A percentile compares a stretch with the other conserved stretches of the same genome.
Conservation (phyloP, 1,140 invertebrate genomes). For the Chlorops oryzae region DNA sequence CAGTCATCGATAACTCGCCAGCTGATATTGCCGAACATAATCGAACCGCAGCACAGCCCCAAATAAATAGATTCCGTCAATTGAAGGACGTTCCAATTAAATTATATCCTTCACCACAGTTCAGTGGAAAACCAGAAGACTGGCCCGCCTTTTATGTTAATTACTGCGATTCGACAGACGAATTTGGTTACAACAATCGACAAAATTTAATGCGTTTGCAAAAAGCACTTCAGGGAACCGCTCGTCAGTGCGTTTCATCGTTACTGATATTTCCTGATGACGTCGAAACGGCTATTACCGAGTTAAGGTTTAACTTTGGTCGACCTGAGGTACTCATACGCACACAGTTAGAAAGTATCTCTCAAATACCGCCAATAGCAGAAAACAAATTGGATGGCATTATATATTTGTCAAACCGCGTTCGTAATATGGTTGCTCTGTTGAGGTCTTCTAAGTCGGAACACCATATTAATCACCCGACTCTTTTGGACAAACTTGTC, state of each 20-base stretch:
- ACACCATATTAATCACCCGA: no score
- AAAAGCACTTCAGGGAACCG: background rate
- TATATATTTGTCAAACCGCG: no score
- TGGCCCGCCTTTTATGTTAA: conserved; percentile 2
- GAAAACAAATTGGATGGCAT: conserved; percentile 2
- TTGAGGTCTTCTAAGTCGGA: no score
- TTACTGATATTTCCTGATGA: background rate
- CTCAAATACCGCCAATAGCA: background rate
- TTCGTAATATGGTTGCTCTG: no score
- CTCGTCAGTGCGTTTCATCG: background rate
- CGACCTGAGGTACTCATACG: conserved; percentile 3
- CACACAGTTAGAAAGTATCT: background rate
- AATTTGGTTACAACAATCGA: background rate
- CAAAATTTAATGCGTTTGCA: background rate
- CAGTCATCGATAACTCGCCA: no score
- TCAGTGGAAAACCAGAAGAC: conserved; percentile 5
- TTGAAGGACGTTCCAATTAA: no score
- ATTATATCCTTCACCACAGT: no score
- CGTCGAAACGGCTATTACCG: background rate
- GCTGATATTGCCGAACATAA: no score
- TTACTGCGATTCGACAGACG: background rate
- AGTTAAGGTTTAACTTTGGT: background rate
- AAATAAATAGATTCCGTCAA: no score
- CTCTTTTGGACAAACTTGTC: no score
- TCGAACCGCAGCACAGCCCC: no score